phyloP scores from a whole-genome alignment of 1,140 invertebrate genomes.

The Calephelis virginiensis region DNA sequence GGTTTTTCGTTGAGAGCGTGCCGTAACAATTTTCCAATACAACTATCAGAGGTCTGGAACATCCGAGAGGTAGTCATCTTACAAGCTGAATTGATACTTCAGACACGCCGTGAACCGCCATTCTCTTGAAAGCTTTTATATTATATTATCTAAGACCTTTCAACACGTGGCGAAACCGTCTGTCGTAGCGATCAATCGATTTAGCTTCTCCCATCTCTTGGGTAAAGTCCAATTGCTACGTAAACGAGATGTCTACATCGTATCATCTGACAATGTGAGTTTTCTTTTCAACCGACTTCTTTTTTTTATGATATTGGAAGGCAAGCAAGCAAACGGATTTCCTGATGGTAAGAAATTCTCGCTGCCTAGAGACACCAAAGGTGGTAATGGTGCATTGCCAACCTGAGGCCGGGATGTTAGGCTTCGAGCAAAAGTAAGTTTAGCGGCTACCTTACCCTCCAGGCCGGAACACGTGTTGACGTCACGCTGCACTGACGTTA shows the following conservation, averaged over 20 bases:
- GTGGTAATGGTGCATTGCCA: too few relatives aligned
- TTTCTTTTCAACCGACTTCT: constrained; percentile 1
- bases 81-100: constrained; percentile 77
- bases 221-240: constrained; percentile 41
- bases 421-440: too few relatives aligned
- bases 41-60: constrained; percentile 63
- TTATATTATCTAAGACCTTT: constrained; percentile 78
- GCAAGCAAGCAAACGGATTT: too few relatives aligned
- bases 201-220: constrained; percentile 62
- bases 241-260: constrained; percentile 30
- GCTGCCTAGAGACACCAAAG: too few relatives aligned
- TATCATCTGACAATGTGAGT: neutral
- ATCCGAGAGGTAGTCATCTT: constrained; percentile 67
- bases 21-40: constrained; percentile 73
- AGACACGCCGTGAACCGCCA: constrained; percentile 70
- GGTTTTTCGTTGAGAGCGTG: constrained; percentile 44
- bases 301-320: too few relatives aligned
- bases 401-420: too few relatives aligned
- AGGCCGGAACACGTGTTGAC: too few relatives aligned
- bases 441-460: too few relatives aligned
- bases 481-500: too few relatives aligned
- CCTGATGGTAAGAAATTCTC: too few relatives aligned
- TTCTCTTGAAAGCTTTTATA: constrained; percentile 78
- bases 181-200: constrained; percentile 70
- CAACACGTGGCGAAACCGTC: constrained; percentile 72